A percentile compares a stretch with the other conserved stretches of the same genome.
phyloP scores from a whole-genome alignment of 2,797 vertebrate species.

The Liparis tanakae region DNA sequence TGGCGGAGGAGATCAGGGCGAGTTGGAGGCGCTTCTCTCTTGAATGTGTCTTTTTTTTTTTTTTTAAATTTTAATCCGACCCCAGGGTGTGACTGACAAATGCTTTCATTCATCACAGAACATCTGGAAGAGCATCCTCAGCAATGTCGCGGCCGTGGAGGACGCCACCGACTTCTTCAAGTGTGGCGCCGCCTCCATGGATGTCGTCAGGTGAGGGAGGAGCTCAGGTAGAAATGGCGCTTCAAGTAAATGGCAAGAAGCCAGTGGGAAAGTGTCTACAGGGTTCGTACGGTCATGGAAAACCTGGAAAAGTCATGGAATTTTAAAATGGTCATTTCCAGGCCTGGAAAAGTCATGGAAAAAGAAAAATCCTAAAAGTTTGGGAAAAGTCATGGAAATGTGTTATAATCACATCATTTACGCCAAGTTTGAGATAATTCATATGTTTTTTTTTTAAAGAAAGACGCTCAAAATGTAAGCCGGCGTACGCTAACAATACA shows the following conservation, averaged over 20 bases:
- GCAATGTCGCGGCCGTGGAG: slow-evolving; percentile 87
- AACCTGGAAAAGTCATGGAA: no score
- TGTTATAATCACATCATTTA: no score
- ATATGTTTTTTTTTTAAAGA: no score
- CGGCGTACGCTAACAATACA: no score
- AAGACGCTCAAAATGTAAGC: no score
- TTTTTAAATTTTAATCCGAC: background rate
- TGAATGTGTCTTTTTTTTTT: background rate
- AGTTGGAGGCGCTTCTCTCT: slow-evolving; percentile 12
- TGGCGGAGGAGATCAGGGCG: slow-evolving; percentile 90
- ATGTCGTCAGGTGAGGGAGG: slow-evolving; percentile 91
- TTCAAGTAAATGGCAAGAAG: background rate
- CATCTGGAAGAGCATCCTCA: slow-evolving; percentile 95
- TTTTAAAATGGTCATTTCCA: no score
- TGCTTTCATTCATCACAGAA: slow-evolving; percentile 68
- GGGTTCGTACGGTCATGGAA: no score
- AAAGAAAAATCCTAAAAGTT: no score
- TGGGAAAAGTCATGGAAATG: no score
- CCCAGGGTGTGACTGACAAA: background rate
- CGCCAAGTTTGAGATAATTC: no score
- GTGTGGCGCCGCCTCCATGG: slow-evolving; percentile 96
- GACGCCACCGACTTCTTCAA: slow-evolving; percentile 97
- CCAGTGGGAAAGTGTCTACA: background rate
- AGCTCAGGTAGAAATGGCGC: background rate
- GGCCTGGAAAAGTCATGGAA: no score